Evolutionary conservation across 2,888 invertebrate species (phyloP), one percentile per base, ranked within the genome.

Genomic region (Mellilla xanthometata): DNA sequence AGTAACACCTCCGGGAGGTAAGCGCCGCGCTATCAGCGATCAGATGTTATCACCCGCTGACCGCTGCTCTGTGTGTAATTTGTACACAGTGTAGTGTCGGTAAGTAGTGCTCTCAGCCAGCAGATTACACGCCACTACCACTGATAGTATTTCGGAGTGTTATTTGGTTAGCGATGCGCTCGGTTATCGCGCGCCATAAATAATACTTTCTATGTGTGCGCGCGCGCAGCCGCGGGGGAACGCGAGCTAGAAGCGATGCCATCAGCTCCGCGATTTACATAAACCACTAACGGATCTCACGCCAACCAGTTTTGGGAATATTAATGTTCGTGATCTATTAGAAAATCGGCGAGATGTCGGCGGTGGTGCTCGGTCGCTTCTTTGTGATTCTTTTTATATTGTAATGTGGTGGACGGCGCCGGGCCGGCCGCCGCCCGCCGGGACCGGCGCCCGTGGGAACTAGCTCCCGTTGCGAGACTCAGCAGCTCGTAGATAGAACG

Each of bases 211-310:
- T 81, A 79, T 71, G 70, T n/a, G 72, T 70, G 74, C 59, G 65
- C 67, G 58, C 66, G 58, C 63, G 60, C 72, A 75, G 68, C 72
- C 50, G 58, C 60, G 24, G 57, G 71, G 73, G 74, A 80, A 83
- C 85, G 78, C 81, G 76, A 85, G 80, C 83, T 86, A 75, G 81
- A 69, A 84, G 86, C 79, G 58, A 72, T 51, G 61, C 78, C 74
- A 83, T 83, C 82, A 86, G 86, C 78, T 63, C 72, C 81, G 78
- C 76, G 69, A 88, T 88, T 88, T 79, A 86, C 87, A 88, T 88
- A 87, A 82, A 77, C 86, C 78, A 78, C 81, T 88, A 89, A 88
- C 88, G 88, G 88, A 85, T 86, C 87, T 87, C 81, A 75, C 75
- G 65, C 72, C 69, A 87, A 89, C 88, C 81, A 74, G 89, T 89